Evolutionary conservation across 2,113 vertebrate species (phyloP), one percentile per base, ranked within the genome.

Genomic region (Anarrhichthys ocellatus): DNA sequence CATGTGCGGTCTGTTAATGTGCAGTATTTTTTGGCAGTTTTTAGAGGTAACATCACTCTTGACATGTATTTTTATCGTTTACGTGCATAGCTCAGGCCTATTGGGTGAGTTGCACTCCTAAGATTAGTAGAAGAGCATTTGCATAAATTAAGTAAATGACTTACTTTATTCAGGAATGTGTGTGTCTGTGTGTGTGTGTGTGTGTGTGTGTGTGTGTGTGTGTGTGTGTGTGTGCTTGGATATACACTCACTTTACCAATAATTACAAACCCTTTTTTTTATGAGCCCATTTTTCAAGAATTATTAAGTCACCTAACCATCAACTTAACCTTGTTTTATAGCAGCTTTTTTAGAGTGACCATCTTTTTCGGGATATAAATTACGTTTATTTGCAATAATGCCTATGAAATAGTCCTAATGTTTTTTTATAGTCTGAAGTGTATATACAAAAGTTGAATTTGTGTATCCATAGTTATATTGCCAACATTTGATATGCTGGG

Each of bases 391-490:
- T 61, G 22, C 61, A 73, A 46, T 32, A 73, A 64, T 54, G 32
- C 22, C 68, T 9, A 29, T 69, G 29, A 81, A 73, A 70, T 32
- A 42, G 56, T 76, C 36, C 14, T 38, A n/a, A 66, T 38, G 71
- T 50, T 61, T 54, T 78, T 80, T 61, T 44, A 56, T 22, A 18
- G 40, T 80, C 36, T 74, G 18, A 68, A 83, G 29, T 56, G 62
- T 79, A 54, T 76, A 82, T 40, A 40, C n/a, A 78, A 48, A 13
- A 17, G 58, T 76, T 75, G 75, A 64, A 81, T 83, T 59, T 72
- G 32, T 81, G 27, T 54, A 46, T 75, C 85, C 78, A 85, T 54
- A 50, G 9, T 81, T 62, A 18, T 63, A 74, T 84, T 54, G 69
- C 34, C n/a, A 58, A 61, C 27, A 29, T 29, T 7, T 36, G 65